phyloP scores from a whole-genome alignment of 2,797 vertebrate genomes.

The Mormyrus proboscirostris region DNA sequence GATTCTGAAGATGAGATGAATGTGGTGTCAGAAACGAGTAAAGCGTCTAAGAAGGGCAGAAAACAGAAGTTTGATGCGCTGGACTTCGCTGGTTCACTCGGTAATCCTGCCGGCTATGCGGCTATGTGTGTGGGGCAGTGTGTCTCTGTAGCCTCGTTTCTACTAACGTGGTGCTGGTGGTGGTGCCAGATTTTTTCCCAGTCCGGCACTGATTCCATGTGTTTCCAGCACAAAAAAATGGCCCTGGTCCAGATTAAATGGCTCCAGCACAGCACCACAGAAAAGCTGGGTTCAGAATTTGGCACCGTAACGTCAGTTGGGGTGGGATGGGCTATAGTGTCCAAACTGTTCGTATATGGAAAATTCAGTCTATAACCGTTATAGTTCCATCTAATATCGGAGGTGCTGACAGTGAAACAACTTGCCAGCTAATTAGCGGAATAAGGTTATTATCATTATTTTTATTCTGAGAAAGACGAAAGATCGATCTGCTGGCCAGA shows the following conservation, averaged over 20 bases:
- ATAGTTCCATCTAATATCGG: not conserved
- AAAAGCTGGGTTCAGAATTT: not conserved
- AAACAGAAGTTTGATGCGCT: constrained; percentile 54
- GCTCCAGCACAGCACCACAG: not conserved
- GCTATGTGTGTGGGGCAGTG: not conserved
- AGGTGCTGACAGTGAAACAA: not conserved
- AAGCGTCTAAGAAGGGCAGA: constrained; percentile 56
- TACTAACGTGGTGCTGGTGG: not conserved
- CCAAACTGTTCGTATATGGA: not conserved
- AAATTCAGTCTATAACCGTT: not conserved
- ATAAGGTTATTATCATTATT: not conserved
- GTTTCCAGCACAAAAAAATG: not conserved
- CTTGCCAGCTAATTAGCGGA: not conserved
- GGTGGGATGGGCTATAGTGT: not conserved
- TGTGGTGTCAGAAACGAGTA: constrained; percentile 14
- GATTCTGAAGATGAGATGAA: constrained; percentile 42
- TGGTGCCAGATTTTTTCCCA: not conserved
- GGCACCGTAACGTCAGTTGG: not conserved
- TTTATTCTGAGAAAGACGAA: not conserved
- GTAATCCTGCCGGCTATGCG: constrained; percentile 41
- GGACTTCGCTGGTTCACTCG: constrained; percentile 53
- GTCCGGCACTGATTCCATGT: not conserved
- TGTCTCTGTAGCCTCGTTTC: not conserved
- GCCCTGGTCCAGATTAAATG: not conserved
- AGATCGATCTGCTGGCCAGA: not conserved